These are phyloP conservation scores for Epizoanthus illoricatus DNA, from an alignment of 92 coral and sea anemone genomes.

Conservation along the genomic window DNA sequence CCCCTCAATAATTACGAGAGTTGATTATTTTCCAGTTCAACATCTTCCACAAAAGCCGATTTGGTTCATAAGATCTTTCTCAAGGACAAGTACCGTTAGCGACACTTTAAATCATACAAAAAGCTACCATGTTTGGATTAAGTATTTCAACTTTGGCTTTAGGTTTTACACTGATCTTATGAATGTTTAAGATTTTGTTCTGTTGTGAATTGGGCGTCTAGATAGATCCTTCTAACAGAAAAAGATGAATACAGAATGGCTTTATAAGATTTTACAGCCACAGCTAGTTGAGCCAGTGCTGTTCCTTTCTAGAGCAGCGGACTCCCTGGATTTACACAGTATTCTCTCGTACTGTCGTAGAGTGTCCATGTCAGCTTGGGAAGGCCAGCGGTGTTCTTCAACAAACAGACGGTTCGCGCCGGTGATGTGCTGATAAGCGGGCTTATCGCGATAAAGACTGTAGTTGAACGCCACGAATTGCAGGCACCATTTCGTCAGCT, in stretches of 20 bases:
- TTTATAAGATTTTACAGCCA: background rate
- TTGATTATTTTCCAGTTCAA: too few species aligned
- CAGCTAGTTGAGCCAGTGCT: background rate
- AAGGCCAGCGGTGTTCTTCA: conserved; percentile 40
- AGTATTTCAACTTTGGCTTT: too few species aligned
- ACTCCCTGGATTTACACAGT: background rate
- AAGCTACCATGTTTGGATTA: too few species aligned
- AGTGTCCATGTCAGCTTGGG: conserved; percentile 24
- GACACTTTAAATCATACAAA: too few species aligned
- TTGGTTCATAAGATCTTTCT: too few species aligned
- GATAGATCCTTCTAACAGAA: background rate
- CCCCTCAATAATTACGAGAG: too few species aligned
- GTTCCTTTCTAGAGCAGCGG: background rate
- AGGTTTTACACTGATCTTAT: too few species aligned
- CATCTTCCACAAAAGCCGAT: too few species aligned
- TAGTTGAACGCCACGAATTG: conserved; percentile 29
- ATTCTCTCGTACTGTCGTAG: conserved; percentile 20
- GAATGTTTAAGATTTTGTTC: too few species aligned
- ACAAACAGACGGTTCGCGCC: conserved; percentile 21
- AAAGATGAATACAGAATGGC: background rate
- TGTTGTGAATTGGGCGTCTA: too few species aligned
- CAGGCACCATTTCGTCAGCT: conserved; percentile 28
- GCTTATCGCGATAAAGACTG: conserved; percentile 21
- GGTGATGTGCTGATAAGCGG: background rate
- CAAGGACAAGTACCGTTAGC: too few species aligned